Evolutionary conservation across 64 coral and sea anemone genomes (phyloP).

Genomic region (Orbicella faveolata): DNA sequence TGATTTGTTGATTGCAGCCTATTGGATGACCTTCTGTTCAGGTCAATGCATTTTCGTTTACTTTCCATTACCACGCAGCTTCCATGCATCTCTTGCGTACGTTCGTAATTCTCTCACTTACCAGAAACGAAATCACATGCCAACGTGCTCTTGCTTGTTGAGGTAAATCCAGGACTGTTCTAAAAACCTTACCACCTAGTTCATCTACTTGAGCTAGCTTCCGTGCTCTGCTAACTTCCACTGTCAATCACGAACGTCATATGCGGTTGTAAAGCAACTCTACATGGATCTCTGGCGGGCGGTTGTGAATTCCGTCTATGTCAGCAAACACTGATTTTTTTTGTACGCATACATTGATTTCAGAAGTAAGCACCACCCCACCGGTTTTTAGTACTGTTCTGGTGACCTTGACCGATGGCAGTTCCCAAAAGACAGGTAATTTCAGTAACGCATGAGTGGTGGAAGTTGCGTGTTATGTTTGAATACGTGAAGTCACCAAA

Average conservation of each 20-base stretch:
- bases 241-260: not conserved
- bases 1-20: too few species aligned
- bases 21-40: not conserved
- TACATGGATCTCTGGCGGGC: not conserved
- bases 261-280: not conserved
- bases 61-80: slow-evolving; percentile 2
- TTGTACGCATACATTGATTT: slow-evolving; percentile 12
- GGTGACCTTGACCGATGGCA: not conserved
- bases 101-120: not conserved
- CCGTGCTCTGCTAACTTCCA: not conserved
- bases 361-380: slow-evolving; percentile 21
- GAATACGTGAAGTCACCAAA: not conserved
- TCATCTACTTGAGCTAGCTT: not conserved
- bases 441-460: slow-evolving; percentile 15
- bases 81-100: slow-evolving; percentile 30
- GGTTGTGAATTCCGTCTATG: not conserved
- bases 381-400: slow-evolving; percentile 41
- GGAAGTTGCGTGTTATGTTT: slow-evolving; percentile 34
- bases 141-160: not conserved
- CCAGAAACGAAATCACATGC: too few species aligned
- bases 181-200: too few species aligned
- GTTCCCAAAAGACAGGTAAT: slow-evolving; percentile 23
- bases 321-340: slow-evolving; percentile 13
- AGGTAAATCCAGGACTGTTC: not conserved
- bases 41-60: not conserved